Evolutionary conservation across 2,888 invertebrate species (phyloP).

Genomic region (Augochlorella aurata): DNA sequence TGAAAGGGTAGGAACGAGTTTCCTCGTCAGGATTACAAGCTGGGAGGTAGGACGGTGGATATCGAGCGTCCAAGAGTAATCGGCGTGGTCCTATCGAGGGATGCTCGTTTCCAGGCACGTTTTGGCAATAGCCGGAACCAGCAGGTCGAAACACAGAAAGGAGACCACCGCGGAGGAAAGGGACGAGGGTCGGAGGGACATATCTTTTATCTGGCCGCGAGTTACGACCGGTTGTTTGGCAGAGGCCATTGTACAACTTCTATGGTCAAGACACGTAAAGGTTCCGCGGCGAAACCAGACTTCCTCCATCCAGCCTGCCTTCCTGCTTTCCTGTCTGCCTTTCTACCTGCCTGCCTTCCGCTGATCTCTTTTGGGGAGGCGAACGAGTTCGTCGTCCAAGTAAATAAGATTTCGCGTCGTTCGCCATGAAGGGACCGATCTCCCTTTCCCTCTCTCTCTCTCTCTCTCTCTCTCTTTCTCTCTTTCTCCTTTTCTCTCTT

Average conservation of each 20-base stretch:
- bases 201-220: conserved; percentile 68
- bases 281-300: conserved; percentile 51
- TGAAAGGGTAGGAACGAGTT: conserved; percentile 1
- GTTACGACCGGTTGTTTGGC: conserved; percentile 71
- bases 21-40: not conserved
- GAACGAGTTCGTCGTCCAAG: conserved; percentile 39
- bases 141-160: conserved; percentile 31
- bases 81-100: conserved; percentile 31
- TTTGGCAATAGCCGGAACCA: conserved; percentile 47
- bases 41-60: conserved; percentile 4
- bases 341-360: conserved; percentile 4
- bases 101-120: conserved; percentile 60
- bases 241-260: conserved; percentile 63
- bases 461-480: no score
- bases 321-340: not conserved
- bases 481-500: no score
- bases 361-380: conserved; percentile 40
- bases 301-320: conserved; percentile 14
- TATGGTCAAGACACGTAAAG: conserved; percentile 71
- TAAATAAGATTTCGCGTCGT: conserved; percentile 47
- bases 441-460: no score
- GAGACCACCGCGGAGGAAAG: conserved; percentile 19
- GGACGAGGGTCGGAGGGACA: conserved; percentile 6
- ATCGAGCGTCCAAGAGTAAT: conserved; percentile 42
- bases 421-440: not conserved